Conservation (phyloP, 2,888 invertebrate genomes). For the Cacoxenus indagator region DNA sequence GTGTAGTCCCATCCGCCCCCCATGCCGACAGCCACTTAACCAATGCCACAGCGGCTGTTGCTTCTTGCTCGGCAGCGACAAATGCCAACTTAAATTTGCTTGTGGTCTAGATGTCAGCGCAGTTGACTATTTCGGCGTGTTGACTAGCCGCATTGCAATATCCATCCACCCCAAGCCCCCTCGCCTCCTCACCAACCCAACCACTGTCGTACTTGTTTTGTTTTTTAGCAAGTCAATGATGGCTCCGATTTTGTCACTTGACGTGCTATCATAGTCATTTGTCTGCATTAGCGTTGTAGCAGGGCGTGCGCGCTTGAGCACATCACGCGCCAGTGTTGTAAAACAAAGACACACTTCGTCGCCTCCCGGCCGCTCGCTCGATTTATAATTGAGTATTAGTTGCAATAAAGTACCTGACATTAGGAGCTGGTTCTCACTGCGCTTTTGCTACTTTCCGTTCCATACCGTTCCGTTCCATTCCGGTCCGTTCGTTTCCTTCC, state of each 20-base stretch:
- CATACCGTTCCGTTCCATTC: neutral
- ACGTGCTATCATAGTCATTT: conserved; percentile 45
- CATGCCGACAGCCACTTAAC: neutral
- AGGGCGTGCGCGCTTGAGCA: conserved; percentile 4
- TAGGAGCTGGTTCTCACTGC: neutral
- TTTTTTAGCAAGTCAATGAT: no score
- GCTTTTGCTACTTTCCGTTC: neutral
- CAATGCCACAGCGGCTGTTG: no score
- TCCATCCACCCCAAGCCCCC: no score
- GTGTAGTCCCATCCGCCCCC: neutral
- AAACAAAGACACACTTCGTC: neutral
- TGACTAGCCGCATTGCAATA: no score
- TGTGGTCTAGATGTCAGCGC: neutral
- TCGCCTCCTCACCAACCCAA: no score
- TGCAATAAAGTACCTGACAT: conserved; percentile 15
- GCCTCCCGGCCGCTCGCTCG: neutral
- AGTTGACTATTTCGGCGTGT: no score
- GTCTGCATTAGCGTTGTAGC: conserved; percentile 51
- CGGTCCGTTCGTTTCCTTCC: no score
- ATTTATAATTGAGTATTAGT: conserved; percentile 19
- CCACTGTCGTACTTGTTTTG: no score
- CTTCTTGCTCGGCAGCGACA: neutral
- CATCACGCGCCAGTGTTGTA: conserved; percentile 1
- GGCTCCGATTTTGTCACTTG: neutral
- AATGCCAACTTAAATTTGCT: conserved; percentile 5